Conservation (phyloP, 2,888 invertebrate genomes). For the Megalurothrips usitatus region DNA sequence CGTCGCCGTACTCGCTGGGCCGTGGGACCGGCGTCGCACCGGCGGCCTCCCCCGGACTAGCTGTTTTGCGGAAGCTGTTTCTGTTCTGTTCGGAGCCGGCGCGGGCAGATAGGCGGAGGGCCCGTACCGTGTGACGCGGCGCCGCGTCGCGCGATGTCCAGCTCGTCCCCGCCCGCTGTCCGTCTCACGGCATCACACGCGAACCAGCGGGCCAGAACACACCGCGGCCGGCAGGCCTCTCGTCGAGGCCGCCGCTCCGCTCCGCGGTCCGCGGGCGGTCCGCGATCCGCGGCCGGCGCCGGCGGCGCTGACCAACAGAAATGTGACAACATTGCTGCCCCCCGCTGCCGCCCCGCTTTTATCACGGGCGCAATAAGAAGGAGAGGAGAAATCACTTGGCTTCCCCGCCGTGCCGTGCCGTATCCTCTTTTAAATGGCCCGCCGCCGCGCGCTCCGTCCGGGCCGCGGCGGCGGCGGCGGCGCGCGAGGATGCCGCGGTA, state of each 20-base stretch:
- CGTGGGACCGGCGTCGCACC: not conserved
- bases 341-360: not conserved
- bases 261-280: not conserved
- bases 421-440: too few species aligned
- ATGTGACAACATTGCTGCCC: not conserved
- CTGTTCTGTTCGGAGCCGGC: too few species aligned
- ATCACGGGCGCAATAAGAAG: too few species aligned
- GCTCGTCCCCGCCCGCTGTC: not conserved
- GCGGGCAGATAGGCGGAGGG: not conserved
- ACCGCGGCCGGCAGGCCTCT: not conserved
- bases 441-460: too few species aligned
- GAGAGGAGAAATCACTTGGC: too few species aligned
- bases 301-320: not conserved
- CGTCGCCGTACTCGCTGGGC: not conserved
- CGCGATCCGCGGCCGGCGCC: not conserved
- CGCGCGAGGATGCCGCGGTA: too few species aligned
- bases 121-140: not conserved
- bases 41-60: not conserved
- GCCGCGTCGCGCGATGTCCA: not conserved
- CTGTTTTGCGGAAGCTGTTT: not conserved
- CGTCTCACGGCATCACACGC: not conserved
- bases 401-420: too few species aligned
- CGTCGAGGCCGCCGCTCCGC: not conserved
- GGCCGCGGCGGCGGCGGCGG: too few species aligned
- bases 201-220: conserved; percentile 17